These are phyloP conservation scores for Tragelaphus imberbis DNA, from an alignment of 2,113 vertebrate genomes.

Conservation along the genomic window DNA sequence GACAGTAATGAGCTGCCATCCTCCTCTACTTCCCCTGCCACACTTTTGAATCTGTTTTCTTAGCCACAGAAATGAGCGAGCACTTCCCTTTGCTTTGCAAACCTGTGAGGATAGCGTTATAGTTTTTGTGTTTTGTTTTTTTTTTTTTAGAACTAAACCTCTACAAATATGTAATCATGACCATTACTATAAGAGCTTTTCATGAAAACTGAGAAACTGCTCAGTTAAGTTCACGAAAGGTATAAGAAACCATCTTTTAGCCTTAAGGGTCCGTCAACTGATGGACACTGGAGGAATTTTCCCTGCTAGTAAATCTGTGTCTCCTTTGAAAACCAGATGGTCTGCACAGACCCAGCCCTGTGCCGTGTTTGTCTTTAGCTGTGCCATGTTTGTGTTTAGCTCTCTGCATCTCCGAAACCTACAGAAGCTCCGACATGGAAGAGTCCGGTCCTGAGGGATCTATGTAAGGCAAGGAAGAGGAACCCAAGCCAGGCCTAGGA, in stretches of 20 bases:
- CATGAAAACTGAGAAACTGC: not conserved
- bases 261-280: not conserved
- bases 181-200: not conserved
- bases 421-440: not conserved
- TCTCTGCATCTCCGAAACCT: not conserved
- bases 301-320: not conserved
- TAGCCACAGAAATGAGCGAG: not conserved
- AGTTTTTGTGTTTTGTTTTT: not conserved
- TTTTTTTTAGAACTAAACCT: not conserved
- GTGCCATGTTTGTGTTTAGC: not conserved
- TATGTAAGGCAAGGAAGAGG: not conserved
- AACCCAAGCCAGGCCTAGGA: not conserved
- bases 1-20: not conserved
- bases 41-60: not conserved
- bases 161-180: not conserved
- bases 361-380: not conserved
- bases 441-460: not conserved
- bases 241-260: not conserved
- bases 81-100: not conserved
- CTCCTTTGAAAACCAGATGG: not conserved
- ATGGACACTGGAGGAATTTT: not conserved
- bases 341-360: not conserved
- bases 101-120: not conserved
- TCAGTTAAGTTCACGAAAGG: not conserved
- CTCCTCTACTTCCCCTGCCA: not conserved